Base-by-base conservation (phyloP, 1,140 invertebrate species). In the Drosophila sp. region DNA sequence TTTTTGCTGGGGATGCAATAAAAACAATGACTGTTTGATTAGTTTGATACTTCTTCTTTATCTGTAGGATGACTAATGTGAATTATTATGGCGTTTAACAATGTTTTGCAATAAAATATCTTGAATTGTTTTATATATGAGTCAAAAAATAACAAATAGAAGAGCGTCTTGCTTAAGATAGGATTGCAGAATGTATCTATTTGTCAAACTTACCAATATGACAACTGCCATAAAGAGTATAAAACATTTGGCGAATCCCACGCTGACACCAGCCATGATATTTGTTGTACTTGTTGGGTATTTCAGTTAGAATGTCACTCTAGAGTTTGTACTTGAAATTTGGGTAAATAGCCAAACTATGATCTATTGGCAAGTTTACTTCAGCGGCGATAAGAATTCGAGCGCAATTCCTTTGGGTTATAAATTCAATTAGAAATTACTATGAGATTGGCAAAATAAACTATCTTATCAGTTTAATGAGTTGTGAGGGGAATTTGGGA, bases 181-280 rank as follows among this genome's bases (percentile, higher is more conserved):
- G 4, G 6, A 29, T 29, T 29, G 27, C 9, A 14, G 1, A 50
- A 25, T 29, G n/a, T 16, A 21, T 7, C 7, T 14, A n/a, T 34
- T 18, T 9, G 14, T 8, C 6, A 1, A 4, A 89, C 86, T 91
- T 69, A 91, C 90, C 71, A 91, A 45, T 76, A 91, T 86, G 45
- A 91, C 80, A 61, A 91, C 50, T 3, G 90, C 86, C 90, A 91
- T 91, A 50, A 91, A 91, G 29, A 91, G 70, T 40, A 91, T 91
- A 51, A 91, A 91, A 50, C 90, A 91, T 51, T 91, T 91, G 13
- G 89, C 82, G 48, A 91, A 91, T n/a, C 81, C 89, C 43, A 78
- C 80, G 66, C 86, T 86, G 54, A 84, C 63, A 4, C 72, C 45
- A 7, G 78, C 83, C 82, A 87, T 86, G 13, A 70, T 80, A 50